A percentile compares a stretch with the other conserved stretches of the same genome.
Conservation (phyloP, 2,797 vertebrate genomes). For the Eidolon dupreanum region DNA sequence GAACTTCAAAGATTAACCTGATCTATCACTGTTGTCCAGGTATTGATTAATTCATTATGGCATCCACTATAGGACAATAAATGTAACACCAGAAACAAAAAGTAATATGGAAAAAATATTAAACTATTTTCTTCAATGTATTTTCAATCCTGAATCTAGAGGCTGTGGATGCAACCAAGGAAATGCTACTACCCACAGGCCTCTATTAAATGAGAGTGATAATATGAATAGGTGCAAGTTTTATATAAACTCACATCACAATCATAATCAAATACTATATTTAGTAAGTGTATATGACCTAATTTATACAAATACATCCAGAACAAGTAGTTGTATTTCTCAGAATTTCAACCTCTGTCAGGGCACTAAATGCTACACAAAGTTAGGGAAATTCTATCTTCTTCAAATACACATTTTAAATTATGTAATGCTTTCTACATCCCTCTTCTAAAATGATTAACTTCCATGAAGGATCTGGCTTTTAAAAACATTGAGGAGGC, state of each 20-base stretch:
- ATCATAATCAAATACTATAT: not conserved
- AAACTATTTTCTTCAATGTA: not conserved
- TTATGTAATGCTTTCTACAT: not conserved
- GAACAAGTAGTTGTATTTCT: not conserved
- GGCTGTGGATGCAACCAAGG: not conserved
- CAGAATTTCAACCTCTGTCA: constrained; percentile 15
- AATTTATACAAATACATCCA: not conserved
- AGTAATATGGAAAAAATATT: not conserved
- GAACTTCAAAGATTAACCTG: not conserved
- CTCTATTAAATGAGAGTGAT: not conserved
- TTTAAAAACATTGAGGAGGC: not conserved
- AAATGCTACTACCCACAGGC: not conserved
- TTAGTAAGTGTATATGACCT: not conserved
- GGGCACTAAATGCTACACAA: not conserved
- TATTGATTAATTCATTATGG: not conserved
- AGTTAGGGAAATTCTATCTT: not conserved
- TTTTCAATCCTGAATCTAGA: not conserved
- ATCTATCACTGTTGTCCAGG: not conserved
- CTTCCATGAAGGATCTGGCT: not conserved
- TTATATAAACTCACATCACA: not conserved
- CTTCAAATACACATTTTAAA: not conserved
- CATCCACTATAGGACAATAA: not conserved
- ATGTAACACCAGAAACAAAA: not conserved
- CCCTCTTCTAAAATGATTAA: not conserved
- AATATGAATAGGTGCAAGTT: not conserved